Evolutionary conservation across 1,140 invertebrate genomes (phyloP).

Genomic region (Druon quercuslanigerum): DNA sequence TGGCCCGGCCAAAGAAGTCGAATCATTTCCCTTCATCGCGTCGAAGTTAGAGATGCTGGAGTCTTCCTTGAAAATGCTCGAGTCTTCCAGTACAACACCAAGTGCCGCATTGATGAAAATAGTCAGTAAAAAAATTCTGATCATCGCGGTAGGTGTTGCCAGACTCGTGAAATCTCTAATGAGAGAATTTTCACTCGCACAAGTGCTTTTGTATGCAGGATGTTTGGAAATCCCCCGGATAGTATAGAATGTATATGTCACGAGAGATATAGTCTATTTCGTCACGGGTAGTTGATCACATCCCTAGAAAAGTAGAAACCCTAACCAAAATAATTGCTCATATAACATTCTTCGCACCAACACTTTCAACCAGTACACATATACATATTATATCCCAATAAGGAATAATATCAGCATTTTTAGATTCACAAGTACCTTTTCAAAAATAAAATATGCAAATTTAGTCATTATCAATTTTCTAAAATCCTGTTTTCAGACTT

Average conservation of each 20-base stretch:
- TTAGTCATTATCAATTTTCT: too few relatives aligned
- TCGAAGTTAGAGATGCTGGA: not conserved
- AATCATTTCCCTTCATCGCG: too few relatives aligned
- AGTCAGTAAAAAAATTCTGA: not conserved
- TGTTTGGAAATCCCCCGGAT: slow-evolving; percentile 15
- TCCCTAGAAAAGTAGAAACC: not conserved
- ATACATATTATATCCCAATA: too few relatives aligned
- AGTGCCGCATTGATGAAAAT: not conserved
- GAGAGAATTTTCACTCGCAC: not conserved
- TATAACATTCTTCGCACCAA: too few relatives aligned
- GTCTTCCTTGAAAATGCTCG: not conserved
- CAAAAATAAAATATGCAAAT: too few relatives aligned
- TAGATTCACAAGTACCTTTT: too few relatives aligned
- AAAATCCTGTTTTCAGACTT: too few relatives aligned
- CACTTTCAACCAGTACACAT: too few relatives aligned
- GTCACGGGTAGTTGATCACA: slow-evolving; percentile 23
- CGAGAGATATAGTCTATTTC: slow-evolving; percentile 4
- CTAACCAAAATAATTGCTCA: too few relatives aligned
- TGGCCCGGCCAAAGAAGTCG: too few relatives aligned
- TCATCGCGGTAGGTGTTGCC: not conserved
- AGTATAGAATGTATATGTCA: not conserved
- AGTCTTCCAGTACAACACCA: not conserved
- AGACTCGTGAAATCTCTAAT: not conserved
- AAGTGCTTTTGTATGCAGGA: slow-evolving; percentile 4
- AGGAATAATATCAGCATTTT: too few relatives aligned